Base-by-base conservation (phyloP, 2,797 vertebrate genomes). In the Macrochelys suwanniensis region DNA sequence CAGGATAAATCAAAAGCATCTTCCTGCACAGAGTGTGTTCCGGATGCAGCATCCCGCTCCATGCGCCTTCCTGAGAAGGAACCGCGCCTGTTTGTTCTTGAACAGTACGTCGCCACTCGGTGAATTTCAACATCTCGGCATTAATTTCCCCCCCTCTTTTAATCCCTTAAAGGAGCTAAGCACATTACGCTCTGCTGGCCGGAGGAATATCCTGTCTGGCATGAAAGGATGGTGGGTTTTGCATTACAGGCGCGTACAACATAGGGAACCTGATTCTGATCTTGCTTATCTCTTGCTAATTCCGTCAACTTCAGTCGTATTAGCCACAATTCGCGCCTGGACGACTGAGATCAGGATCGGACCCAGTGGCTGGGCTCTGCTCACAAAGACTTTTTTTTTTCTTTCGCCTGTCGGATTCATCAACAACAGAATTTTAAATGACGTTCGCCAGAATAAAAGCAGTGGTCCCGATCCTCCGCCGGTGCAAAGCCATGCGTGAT, bases 291-390 rank as follows among this genome's bases (percentile, higher is more conserved):
- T 33, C 59, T 31, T 17, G 31, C 31, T n/a, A 65, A 65, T 65
- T 65, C 61, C 25, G n/a, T 12, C 11, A 1, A 26, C 3, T 3
- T 28, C 0, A 0, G 5, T 0, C n/a, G 0, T 2, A 3, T 1
- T 54, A 0, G 4, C 23, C 3, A 0, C 33, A 12, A 5, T 74
- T 88, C 25, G 74, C 85, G 12, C 49, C 26, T 1, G 4, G 31
- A 21, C 15, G 1, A 65, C 8, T 56, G 50, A 68, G 68, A 51
- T 86, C 81, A 6, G 86, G 81, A 5, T 28, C 25, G 3, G 68
- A 26, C 26, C 47, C 26, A 9, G 45, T 4, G 4, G 25, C 59
- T 42, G 15, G 26, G 28, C 37, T 7, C 12, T 33, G 0, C 1
- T 1, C 86, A 26, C 5, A 31, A 33, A 10, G 2, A 25, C 59